A percentile compares a stretch with the other conserved stretches of the same genome.
phyloP scores from a whole-genome alignment of 2,888 invertebrate species.

The Eilema sororculum region DNA sequence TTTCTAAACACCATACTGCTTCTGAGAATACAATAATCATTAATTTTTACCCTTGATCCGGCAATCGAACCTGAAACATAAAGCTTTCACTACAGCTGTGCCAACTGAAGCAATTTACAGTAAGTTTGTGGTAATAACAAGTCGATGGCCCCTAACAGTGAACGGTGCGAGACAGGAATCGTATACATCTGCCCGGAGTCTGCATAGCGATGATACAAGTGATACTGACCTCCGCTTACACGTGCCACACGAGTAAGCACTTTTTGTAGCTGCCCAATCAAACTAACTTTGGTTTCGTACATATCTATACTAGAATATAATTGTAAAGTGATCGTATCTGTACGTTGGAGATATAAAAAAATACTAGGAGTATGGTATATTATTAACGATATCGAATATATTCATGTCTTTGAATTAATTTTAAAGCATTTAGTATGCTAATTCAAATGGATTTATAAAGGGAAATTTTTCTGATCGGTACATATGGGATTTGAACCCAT shows the following conservation, averaged over 20 bases:
- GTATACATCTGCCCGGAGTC: conserved; percentile 1
- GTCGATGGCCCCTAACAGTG: conserved; percentile 14
- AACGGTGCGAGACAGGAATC: conserved; percentile 12
- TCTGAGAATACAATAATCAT: neutral
- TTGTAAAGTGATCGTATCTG: no score
- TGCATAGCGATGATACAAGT: conserved; percentile 21
- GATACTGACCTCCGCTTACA: conserved; percentile 19
- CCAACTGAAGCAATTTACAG: neutral
- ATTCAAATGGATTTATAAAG: no score
- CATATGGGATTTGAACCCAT: no score
- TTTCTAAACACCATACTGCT: no score
- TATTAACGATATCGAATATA: no score
- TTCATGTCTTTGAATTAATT: no score
- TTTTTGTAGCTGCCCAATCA: neutral
- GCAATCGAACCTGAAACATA: neutral
- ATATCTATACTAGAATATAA: no score
- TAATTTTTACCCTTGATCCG: no score
- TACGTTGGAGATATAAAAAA: no score
- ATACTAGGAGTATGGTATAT: no score
- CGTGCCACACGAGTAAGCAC: conserved; percentile 10
- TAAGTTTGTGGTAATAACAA: neutral
- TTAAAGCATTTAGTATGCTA: no score
- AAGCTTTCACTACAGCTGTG: neutral
- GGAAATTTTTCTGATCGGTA: no score
- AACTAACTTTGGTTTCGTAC: neutral